phyloP scores from a whole-genome alignment of 2,113 vertebrate species.

The Tachycineta bicolor region DNA sequence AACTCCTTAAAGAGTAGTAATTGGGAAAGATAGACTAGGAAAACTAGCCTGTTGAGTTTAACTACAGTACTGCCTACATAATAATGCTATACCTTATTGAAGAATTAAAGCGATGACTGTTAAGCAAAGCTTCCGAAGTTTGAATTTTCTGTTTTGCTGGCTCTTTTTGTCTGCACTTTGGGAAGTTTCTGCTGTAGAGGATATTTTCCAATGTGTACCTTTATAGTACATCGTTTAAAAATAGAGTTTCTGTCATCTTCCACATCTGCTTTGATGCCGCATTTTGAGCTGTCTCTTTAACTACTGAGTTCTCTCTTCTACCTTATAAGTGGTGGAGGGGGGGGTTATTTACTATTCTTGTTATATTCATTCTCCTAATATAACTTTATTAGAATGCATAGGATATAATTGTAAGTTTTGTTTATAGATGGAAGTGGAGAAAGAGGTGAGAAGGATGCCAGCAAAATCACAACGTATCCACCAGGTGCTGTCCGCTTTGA shows the following conservation, averaged over 20 bases:
- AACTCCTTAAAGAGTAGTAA: background rate
- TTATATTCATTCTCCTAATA: constrained; percentile 16
- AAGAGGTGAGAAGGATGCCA: constrained; percentile 96
- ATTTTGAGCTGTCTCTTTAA: constrained; percentile 46
- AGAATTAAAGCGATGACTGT: background rate
- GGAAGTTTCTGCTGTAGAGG: background rate
- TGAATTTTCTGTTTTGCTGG: background rate
- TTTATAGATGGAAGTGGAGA: constrained; percentile 93
- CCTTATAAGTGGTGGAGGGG: background rate
- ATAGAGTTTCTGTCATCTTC: background rate
- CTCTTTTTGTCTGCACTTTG: background rate
- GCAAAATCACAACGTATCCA: constrained; percentile 98
- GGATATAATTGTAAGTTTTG: constrained; percentile 42
- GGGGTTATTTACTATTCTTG: background rate
- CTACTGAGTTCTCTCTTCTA: constrained; percentile 40
- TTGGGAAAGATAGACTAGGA: background rate
- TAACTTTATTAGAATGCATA: background rate
- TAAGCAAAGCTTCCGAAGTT: background rate
- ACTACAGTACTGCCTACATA: background rate
- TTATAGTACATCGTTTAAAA: background rate
- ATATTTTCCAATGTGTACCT: background rate
- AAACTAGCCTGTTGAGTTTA: background rate
- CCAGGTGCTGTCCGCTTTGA: constrained; percentile 93
- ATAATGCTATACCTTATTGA: background rate
- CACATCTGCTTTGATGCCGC: constrained; percentile 35